These are phyloP conservation scores for Nephrotoma guestfalica DNA, from an alignment of 2,888 invertebrate species.

Conservation along the genomic window DNA sequence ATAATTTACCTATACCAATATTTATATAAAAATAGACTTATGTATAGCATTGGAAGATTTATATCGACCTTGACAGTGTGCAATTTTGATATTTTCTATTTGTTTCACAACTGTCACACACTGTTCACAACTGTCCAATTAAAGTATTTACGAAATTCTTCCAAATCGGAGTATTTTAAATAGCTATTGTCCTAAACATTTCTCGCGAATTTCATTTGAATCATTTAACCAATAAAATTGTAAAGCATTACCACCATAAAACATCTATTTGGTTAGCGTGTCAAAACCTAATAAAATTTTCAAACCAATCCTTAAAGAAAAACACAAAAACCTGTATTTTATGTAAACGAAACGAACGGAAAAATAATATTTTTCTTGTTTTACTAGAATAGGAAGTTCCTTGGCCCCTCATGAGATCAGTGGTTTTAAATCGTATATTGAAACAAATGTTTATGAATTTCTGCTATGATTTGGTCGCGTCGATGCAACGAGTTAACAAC, in stretches of 20 bases:
- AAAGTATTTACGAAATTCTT: too few relatives aligned
- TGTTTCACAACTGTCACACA: too few relatives aligned
- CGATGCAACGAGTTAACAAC: background rate
- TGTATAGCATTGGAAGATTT: too few relatives aligned
- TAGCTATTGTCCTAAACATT: background rate
- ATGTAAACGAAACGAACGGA: background rate
- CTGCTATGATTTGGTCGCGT: background rate
- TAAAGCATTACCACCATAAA: background rate
- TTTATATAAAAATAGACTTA: too few relatives aligned
- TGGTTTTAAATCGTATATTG: background rate
- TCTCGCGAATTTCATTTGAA: background rate
- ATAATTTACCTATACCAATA: too few relatives aligned
- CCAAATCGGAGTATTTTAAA: too few relatives aligned
- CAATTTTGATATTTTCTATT: too few relatives aligned
- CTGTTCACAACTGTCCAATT: too few relatives aligned
- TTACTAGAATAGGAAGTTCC: background rate
- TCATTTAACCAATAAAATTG: background rate
- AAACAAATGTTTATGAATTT: background rate
- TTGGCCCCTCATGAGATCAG: background rate
- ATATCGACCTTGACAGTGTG: too few relatives aligned
- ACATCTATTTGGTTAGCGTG: background rate
- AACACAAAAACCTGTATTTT: background rate
- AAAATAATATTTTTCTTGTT: background rate
- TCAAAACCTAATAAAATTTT: background rate
- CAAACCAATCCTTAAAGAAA: background rate